These are phyloP conservation scores for Halcyon chelicuti DNA, from an alignment of 2,797 vertebrate genomes.

Conservation along the genomic window DNA sequence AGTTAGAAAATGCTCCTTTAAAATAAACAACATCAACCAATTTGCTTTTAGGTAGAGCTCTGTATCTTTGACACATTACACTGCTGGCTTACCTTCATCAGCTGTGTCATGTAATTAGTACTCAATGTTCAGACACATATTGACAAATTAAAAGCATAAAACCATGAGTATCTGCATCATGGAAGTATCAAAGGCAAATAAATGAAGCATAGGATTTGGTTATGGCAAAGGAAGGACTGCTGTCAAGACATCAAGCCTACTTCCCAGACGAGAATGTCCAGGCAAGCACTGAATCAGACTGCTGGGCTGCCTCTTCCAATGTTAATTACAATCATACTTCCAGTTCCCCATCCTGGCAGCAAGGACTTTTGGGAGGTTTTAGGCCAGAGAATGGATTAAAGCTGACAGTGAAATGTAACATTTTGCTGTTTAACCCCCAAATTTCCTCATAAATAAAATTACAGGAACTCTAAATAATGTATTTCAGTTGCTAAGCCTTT, in stretches of 20 bases:
- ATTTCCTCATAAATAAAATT: background rate
- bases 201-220: background rate
- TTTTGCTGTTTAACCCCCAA: background rate
- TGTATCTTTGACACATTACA: fast-evolving
- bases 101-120: background rate
- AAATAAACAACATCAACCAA: background rate
- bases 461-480: background rate
- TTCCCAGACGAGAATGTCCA: background rate
- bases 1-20: background rate
- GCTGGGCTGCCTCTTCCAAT: background rate
- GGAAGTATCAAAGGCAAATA: background rate
- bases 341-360: background rate
- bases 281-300: background rate
- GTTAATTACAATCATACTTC: background rate
- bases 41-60: background rate
- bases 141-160: background rate
- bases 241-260: background rate
- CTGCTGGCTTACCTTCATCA: background rate
- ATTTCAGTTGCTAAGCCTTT: background rate
- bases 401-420: background rate
- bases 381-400: background rate
- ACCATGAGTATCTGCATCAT: background rate
- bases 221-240: background rate
- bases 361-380: background rate
- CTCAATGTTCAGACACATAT: background rate